Evolutionary conservation across 23 tunicate genomes (phyloP).

Genomic region (Halocynthia roretzi): DNA sequence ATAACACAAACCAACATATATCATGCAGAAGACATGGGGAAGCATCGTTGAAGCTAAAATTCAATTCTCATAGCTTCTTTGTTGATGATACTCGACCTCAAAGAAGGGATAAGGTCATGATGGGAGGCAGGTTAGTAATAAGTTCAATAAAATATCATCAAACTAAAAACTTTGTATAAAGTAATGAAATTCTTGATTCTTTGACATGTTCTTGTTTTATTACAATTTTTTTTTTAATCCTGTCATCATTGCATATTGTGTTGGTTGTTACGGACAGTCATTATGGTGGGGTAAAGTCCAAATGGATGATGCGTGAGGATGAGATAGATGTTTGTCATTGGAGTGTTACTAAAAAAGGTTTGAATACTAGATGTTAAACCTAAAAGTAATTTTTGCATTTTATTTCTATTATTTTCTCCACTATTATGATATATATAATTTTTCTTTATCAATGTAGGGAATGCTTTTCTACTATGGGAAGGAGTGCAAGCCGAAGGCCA

Average conservation of each 20-base stretch:
- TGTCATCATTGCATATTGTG: no score
- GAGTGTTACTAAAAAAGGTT: conserved; percentile 19
- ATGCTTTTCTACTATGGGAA: conserved; percentile 68
- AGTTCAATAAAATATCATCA: background rate
- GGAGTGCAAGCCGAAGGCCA: conserved; percentile 53
- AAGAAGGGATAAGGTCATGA: conserved; percentile 61
- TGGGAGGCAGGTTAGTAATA: conserved; percentile 59
- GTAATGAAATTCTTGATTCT: background rate
- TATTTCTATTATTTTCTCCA: background rate
- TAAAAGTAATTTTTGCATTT: background rate
- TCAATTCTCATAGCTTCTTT: conserved; percentile 37
- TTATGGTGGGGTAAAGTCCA: background rate
- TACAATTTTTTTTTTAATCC: no score
- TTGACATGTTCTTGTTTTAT: no score
- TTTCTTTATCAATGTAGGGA: conserved; percentile 18
- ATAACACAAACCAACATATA: conserved; percentile 35
- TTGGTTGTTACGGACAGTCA: conserved; percentile 2
- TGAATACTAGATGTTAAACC: background rate
- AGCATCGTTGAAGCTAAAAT: conserved; percentile 58
- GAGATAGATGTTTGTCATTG: conserved; percentile 17
- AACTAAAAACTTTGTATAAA: background rate
- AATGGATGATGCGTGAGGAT: conserved; percentile 13
- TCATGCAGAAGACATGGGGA: conserved; percentile 48
- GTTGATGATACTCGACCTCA: conserved; percentile 46
- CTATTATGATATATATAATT: background rate